Base-by-base conservation (phyloP, 2,113 vertebrate species). In the Morone chrysops region DNA sequence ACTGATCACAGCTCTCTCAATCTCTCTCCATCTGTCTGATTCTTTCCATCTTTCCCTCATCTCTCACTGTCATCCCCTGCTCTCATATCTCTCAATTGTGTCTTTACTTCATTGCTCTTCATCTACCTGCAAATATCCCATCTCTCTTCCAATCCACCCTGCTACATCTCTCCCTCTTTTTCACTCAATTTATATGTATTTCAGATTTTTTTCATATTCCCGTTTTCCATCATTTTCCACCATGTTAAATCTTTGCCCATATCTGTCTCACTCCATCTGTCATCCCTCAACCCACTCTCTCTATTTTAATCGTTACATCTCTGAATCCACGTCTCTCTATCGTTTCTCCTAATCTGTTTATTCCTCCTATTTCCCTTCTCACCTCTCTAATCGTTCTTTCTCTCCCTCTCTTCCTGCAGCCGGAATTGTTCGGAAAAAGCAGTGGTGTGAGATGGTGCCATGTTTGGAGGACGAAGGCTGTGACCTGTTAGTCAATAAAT, bases 361-460 rank as follows among this genome's bases (percentile, higher is more conserved):
- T 75, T 40, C 51, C 53, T 16, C 20, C 11, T 22, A 10, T 70
- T 18, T 71, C 67, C 50, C 36, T 43, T 31, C 31, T 76, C 54
- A 3, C 54, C 10, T 12, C 54, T 47, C 53, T 86, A 54, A 88
- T 50, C 40, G 6, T 36, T 56, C 41, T 47, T 5, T 63, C 61
- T 40, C 51, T 40, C 65, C 60, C 31, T 65, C 12, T 56, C 57
- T 71, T 74, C 87, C 91, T 51, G 6, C 95, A 99, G 97, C 97
- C 50, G 96, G 96, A 45, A 97, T 99, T 91, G 97, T 99, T 94
- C 96, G 93, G 94, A 97, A 97, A 79, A 98, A 96, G 96, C 98
- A 98, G 95, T 99, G 98, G 98, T 99, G 98, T 94, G 97, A 98
- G 95, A 99, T 99, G 98, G 96, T 97, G 88, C 98, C 98, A 12